Percentiles rank a stretch among this genome's conserved stretches.
phyloP scores from a whole-genome alignment of 2,113 vertebrate genomes.

The Ciconia boyciana region DNA sequence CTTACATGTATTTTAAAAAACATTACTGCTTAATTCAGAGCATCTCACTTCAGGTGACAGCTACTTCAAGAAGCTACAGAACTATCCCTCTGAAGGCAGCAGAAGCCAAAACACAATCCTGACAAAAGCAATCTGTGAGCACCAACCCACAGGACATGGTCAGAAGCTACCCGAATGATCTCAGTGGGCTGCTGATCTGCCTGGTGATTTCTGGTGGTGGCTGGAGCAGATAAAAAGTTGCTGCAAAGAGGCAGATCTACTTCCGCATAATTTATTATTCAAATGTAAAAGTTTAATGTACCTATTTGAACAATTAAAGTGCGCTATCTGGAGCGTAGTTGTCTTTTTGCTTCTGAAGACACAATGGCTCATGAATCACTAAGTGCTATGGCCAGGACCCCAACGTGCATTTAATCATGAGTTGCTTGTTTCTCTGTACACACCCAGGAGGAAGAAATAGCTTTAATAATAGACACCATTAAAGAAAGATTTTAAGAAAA shows the following conservation, averaged over 20 bases:
- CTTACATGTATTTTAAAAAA: not conserved
- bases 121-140: not conserved
- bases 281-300: not conserved
- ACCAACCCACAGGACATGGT: not conserved
- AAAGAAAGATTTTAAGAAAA: not conserved
- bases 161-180: not conserved
- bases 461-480: not conserved
- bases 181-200: not conserved
- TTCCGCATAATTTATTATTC: not conserved
- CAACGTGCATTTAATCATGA: not conserved
- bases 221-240: not conserved
- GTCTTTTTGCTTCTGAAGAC: not conserved
- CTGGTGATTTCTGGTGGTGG: not conserved
- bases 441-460: not conserved
- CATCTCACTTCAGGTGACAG: not conserved
- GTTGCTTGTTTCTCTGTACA: not conserved
- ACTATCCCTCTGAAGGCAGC: not conserved
- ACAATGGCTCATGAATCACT: not conserved
- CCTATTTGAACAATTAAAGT: conserved; percentile 15
- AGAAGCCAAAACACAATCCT: not conserved
- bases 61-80: not conserved
- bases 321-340: not conserved
- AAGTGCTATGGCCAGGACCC: not conserved
- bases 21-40: not conserved
- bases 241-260: not conserved